Evolutionary conservation across 1,140 invertebrate species (phyloP), one percentile per base, ranked within the genome.

Genomic region (Pseudomyrmex cubaensis): DNA sequence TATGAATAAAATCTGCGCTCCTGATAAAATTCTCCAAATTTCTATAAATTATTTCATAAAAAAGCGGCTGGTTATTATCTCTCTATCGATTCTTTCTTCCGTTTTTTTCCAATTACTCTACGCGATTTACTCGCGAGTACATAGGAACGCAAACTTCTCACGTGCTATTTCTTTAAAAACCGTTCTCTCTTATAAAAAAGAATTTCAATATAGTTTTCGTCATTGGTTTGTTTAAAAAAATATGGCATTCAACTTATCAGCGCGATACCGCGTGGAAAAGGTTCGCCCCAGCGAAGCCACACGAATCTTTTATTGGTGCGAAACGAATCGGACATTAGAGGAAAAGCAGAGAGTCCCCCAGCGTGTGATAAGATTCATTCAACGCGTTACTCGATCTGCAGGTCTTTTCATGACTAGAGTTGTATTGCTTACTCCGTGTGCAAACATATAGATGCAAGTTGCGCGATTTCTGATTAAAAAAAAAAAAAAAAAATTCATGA

Each of bases 351-450:
- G 35, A 54, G 35, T 76, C 48, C 44, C 12, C n/a, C 25, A 54
- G 17, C n/a, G 15, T 13, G 2, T 76, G 35, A 35, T 35, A 67
- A 67, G n/a, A 67, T 67, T 67, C 50, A 67, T 67, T 2, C 50
- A 56, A 22, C 15, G 1, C 17, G n/a, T 46, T 44, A 57, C 35
- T 56, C 10, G 9, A 7, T 22, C 44, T 48, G 25, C 15, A 48
- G 64, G 54, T 80, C 17, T 84, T 78, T 85, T 85, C 86, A 87
- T 80, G 92, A 92, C 92, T 93, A 93, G 92, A 93, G 80, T 90
- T 74, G 86, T 83, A 76, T 84, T 80, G 35, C 62, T 83, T 80
- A 35, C 59, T 83, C 85, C 64, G 54, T 74, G 85, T 35, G 35
- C 35, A 35, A 35, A 35, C 35, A 5, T 35, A 35, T 35, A 5